Base-by-base conservation (phyloP, 2,888 invertebrate species). In the Clitarchus hookeri region DNA sequence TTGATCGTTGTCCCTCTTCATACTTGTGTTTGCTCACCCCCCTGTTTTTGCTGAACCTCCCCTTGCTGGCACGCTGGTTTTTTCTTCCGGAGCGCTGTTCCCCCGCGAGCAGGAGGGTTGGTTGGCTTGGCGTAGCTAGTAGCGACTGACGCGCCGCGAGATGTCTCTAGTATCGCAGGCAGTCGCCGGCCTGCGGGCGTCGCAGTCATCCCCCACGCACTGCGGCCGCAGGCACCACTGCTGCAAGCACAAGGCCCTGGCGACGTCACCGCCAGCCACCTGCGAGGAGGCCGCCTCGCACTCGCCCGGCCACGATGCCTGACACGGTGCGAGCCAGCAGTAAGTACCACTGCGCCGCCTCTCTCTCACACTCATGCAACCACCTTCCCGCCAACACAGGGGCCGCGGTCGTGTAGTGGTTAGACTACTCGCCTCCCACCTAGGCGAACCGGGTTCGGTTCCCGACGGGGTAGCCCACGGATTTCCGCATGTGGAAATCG, bases 81-180 rank as follows among this genome's bases (percentile, higher is more conserved):
- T 79, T 36, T 4, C 44, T 23, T 36, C 80, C 83, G 83, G 65
- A 27, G 26, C 65, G 53, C 25, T 65, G 54, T 82, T 77, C 84
- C 19, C 44, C 85, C 16, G 26, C 83, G 16, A 0, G 26, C n/a
- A 44, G 78, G 79, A 89, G 93, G 93, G 93, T 93, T 93, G 88
- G 36, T 1, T 36, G 36, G 36, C 36, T 93, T 93, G 91, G 92
- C 93, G 89, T 93, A 93, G 78, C 93, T 93, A 92, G 93, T 93
- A 79, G 93, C 93, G 87, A 93, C 93, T 36, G 93, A 93, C 93
- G 25, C 93, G 25, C 87, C 84, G 82, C 44, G 86, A 86, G 89
- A 93, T 93, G 93, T 93, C 93, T 88, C 93, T 93, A 91, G 92
- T 93, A 89, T 93, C 93, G 78, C 93, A 93, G 92, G 93, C 93